Conservation (phyloP, 2,797 vertebrate genomes). For the Sparidentex hasta region DNA sequence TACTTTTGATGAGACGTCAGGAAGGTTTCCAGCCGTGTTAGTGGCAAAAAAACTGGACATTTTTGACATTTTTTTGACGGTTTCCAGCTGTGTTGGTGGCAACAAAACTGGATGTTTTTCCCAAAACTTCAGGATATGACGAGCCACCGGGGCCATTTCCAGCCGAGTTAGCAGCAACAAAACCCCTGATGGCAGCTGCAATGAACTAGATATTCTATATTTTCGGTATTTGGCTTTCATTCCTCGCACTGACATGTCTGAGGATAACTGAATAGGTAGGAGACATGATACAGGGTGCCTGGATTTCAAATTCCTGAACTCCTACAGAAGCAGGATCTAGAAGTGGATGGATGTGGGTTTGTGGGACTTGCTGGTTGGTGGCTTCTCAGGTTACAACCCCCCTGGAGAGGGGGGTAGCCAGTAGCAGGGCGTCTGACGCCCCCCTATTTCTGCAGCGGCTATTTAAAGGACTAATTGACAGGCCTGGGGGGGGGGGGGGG, state of each 20-base stretch:
- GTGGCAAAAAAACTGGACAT: no score
- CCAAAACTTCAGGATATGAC: no score
- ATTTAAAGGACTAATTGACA: constrained; percentile 85
- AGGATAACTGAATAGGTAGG: constrained; percentile 11
- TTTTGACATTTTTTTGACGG: no score
- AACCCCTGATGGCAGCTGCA: neutral
- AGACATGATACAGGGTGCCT: neutral
- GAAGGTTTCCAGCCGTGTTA: no score
- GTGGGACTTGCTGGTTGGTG: constrained; percentile 24
- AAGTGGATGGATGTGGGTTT: constrained; percentile 20
- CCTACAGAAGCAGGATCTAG: constrained; percentile 12
- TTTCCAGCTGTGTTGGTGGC: no score
- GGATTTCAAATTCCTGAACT: constrained; percentile 17
- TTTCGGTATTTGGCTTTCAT: neutral
- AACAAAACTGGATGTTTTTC: no score
- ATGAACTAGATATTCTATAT: neutral
- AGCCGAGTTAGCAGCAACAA: neutral
- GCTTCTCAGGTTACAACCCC: constrained; percentile 76
- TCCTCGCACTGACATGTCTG: neutral
- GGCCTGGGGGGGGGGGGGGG: constrained; percentile 34
- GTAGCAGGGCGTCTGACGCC: constrained; percentile 77
- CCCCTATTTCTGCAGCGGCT: constrained; percentile 84
- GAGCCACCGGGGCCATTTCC: no score
- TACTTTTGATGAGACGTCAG: no score
- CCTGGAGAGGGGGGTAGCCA: constrained; percentile 41